Conservation (phyloP, 2,797 vertebrate species). For the Chanos chanos region DNA sequence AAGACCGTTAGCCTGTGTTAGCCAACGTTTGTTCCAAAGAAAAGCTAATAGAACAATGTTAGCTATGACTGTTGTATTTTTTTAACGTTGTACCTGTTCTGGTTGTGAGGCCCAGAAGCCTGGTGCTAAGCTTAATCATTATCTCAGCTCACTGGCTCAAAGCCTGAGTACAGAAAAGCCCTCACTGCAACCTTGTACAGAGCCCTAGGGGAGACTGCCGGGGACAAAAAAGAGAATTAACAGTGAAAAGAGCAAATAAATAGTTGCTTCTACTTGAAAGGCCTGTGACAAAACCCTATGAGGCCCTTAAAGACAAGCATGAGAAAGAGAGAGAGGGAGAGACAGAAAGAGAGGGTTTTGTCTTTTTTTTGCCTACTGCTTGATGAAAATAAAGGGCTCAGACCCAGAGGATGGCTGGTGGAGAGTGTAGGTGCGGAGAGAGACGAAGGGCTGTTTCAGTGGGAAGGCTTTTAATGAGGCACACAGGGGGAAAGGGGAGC, state of each 20-base stretch:
- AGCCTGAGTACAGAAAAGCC: slow-evolving; percentile 70
- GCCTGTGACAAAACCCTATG: slow-evolving; percentile 83
- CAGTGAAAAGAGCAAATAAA: slow-evolving; percentile 95
- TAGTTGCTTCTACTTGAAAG: slow-evolving; percentile 93
- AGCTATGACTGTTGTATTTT: too few species aligned
- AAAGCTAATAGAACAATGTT: neutral
- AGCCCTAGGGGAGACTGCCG: slow-evolving; percentile 74
- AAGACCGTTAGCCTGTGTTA: too few species aligned
- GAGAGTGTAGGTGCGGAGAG: slow-evolving; percentile 85
- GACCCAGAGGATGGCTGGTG: slow-evolving; percentile 79
- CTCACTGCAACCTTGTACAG: slow-evolving; percentile 78
- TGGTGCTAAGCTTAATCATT: slow-evolving; percentile 63
- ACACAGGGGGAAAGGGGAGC: slow-evolving; percentile 45
- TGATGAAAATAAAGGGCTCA: slow-evolving; percentile 93
- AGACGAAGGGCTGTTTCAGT: slow-evolving; percentile 88
- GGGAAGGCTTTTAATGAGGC: slow-evolving; percentile 97
- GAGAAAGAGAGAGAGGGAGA: slow-evolving; percentile 22
- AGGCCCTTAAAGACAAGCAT: slow-evolving; percentile 62
- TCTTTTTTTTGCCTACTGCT: slow-evolving; percentile 82
- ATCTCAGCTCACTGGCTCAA: slow-evolving; percentile 75
- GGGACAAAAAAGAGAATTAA: slow-evolving; percentile 87
- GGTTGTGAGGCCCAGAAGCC: neutral
- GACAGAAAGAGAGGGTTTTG: slow-evolving; percentile 71
- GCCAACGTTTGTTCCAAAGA: too few species aligned
- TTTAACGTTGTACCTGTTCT: neutral